A percentile compares a stretch with the other conserved stretches of the same genome.
Conservation (phyloP, 2,888 invertebrate species). For the Mycalesis mineus region DNA sequence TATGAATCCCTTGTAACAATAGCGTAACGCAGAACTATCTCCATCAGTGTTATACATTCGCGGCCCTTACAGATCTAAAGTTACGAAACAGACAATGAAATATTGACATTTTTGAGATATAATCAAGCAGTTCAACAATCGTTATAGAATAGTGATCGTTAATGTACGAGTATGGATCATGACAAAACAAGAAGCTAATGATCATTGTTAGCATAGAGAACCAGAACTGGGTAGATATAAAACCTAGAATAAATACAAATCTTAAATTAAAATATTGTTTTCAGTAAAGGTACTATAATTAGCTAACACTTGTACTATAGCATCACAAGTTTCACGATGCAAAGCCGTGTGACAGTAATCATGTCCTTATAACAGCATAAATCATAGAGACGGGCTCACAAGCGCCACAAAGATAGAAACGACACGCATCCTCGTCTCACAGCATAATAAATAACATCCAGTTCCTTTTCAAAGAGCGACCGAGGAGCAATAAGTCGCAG, state of each 20-base stretch:
- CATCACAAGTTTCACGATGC: slow-evolving; percentile 34
- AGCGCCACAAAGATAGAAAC: slow-evolving; percentile 74
- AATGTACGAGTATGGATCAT: neutral
- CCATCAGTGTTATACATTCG: slow-evolving; percentile 24
- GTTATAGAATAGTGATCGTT: slow-evolving; percentile 1
- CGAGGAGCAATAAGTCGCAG: slow-evolving; percentile 75
- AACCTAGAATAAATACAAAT: neutral
- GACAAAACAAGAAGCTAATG: neutral
- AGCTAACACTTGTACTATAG: neutral
- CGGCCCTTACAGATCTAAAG: slow-evolving; percentile 25
- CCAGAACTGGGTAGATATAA: neutral
- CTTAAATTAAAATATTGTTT: neutral
- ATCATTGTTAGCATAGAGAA: neutral
- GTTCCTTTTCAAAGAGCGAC: slow-evolving; percentile 74
- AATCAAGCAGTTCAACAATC: neutral
- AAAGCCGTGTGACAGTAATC: slow-evolving; percentile 58
- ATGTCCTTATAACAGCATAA: slow-evolving; percentile 69
- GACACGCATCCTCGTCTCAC: slow-evolving; percentile 67
- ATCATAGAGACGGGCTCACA: slow-evolving; percentile 67
- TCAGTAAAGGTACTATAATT: neutral
- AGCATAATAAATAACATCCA: slow-evolving; percentile 74
- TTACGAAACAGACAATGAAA: slow-evolving; percentile 12
- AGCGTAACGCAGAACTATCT: slow-evolving; percentile 23
- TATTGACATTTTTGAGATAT: slow-evolving; percentile 6
- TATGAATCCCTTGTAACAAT: slow-evolving; percentile 40